Evolutionary conservation across 2,888 invertebrate genomes (phyloP).

Genomic region (Antheraea yamamai): DNA sequence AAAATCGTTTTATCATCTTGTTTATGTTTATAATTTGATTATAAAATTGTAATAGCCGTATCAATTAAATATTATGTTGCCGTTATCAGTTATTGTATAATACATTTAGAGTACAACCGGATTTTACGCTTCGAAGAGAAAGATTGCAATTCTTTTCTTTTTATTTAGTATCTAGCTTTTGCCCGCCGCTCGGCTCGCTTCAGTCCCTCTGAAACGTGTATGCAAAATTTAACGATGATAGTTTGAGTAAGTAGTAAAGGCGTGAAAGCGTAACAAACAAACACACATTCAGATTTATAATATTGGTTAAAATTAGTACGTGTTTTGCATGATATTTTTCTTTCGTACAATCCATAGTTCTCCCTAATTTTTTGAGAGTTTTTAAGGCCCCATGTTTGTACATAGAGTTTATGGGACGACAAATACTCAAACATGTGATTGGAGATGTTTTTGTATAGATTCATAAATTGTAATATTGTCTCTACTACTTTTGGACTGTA

Average conservation of each 20-base stretch:
- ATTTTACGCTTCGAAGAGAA: background rate
- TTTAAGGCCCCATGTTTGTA: too few relatives aligned
- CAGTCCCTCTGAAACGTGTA: background rate
- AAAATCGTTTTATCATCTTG: background rate
- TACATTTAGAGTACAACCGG: background rate
- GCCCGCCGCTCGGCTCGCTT: background rate
- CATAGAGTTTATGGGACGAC: too few relatives aligned
- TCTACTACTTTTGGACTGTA: too few relatives aligned
- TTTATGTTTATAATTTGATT: slow-evolving; percentile 6
- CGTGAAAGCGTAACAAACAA: background rate
- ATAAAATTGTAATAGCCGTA: slow-evolving; percentile 4
- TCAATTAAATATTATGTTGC: slow-evolving; percentile 9
- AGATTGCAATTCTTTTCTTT: too few relatives aligned
- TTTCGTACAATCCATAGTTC: too few relatives aligned
- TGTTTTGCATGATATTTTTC: too few relatives aligned
- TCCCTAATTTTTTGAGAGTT: too few relatives aligned
- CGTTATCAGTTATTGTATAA: background rate
- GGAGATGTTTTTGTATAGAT: too few relatives aligned
- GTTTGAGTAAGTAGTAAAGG: background rate
- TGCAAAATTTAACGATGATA: background rate
- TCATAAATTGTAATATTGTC: too few relatives aligned
- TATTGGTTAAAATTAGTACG: background rate
- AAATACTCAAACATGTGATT: too few relatives aligned
- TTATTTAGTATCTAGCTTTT: background rate
- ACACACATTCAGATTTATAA: background rate